Evolutionary conservation across 1,140 invertebrate species (phyloP), one percentile per base, ranked within the genome.

Genomic region (Leucophenga varia): DNA sequence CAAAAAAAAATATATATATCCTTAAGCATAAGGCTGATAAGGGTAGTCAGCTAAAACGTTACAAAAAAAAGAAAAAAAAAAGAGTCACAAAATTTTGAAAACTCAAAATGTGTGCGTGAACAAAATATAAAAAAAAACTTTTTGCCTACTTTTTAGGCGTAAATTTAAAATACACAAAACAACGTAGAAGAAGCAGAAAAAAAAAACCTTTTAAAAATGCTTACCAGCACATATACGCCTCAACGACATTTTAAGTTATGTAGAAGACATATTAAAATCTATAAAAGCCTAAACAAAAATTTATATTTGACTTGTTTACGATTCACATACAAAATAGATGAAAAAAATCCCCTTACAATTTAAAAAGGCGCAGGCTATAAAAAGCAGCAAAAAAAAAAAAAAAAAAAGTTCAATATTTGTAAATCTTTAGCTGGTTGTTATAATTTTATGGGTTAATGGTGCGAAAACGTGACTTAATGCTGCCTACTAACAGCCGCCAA

Each of bases 381-480:
- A 34, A 25, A 49, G 49, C 30, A 46, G 47, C 40, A 36, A 43
- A 35, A 41, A 41, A 47, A 45, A 44, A 55, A 45, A 54, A 68
- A 68, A n/a, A 34, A 6, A 58, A 64, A 60, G 64, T 68, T 68
- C 64, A 68, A 68, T 68, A 68, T 68, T 68, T 68, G 64, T 67
- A 67, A 68, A 68, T 68, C 64, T 67, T 57, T 47, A 48, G 16
- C 16, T 38, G 30, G 46, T 52, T 54, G 57, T 68, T 68, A n/a
- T n/a, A 35, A 10, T 67, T 72, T 72, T 72, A 72, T 72, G 68
- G 68, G 68, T 72, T 72, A 72, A 72, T 72, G 68, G 68, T 72
- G 68, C 68, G 68, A 72, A 72, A 72, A 72, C 68, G 68, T 72
- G 68, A 72, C 68, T 72, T 72, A 72, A 72, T 72, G 68, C 35